phyloP scores from a whole-genome alignment of 2,888 invertebrate genomes.

The Troglohyphantes excavatus region DNA sequence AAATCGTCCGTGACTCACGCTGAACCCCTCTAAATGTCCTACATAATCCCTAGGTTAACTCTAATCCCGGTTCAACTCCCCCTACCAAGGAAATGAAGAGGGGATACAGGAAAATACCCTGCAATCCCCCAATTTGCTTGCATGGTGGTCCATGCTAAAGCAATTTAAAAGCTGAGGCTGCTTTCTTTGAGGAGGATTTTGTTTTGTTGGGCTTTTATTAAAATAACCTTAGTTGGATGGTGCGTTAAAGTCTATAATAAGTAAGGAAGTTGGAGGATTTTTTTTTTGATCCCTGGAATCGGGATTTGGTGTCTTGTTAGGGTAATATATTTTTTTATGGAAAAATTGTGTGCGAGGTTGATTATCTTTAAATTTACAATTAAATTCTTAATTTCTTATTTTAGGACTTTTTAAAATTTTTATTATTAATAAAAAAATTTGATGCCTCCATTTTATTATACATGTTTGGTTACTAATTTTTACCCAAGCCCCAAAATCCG shows the following conservation, averaged over 20 bases:
- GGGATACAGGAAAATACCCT: background rate
- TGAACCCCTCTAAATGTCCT: conserved; percentile 69
- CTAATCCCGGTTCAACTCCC: conserved; percentile 56
- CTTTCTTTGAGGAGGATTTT: background rate
- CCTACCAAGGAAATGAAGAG: conserved; percentile 48
- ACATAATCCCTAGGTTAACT: conserved; percentile 70
- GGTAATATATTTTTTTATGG: no score
- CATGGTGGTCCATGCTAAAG: conserved; percentile 47
- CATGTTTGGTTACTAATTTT: no score
- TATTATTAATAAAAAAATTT: no score
- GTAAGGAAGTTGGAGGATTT: conserved; percentile 9
- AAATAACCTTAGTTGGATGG: conserved; percentile 11
- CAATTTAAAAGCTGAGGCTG: conserved; percentile 52
- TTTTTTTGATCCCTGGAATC: no score
- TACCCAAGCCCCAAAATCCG: no score
- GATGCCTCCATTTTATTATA: no score
- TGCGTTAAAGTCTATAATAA: conserved; percentile 21
- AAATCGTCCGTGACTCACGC: conserved; percentile 68
- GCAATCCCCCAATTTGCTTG: conserved; percentile 57
- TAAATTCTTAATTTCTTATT: no score
- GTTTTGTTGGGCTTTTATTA: conserved; percentile 17
- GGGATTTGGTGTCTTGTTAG: no score
- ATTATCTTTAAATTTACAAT: no score
- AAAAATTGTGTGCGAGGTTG: no score
- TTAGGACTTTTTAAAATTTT: no score